Percentiles rank a stretch among this genome's conserved stretches.
These are phyloP conservation scores for Listronotus bonariensis DNA, from an alignment of 1,140 invertebrate species.

Conservation along the genomic window DNA sequence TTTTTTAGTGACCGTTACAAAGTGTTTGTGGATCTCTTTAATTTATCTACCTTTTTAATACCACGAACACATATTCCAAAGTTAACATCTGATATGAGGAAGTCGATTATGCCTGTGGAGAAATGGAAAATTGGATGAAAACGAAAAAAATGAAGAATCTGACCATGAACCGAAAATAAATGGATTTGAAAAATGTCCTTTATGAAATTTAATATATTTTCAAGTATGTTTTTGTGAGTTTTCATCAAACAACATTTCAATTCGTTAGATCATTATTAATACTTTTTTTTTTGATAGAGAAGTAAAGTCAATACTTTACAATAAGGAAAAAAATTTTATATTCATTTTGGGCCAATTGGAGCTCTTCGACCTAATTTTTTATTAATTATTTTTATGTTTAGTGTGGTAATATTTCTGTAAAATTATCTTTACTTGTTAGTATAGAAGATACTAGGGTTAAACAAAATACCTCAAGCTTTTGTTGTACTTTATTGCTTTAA, in stretches of 20 bases:
- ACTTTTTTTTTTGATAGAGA: background rate
- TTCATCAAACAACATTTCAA: too few species aligned
- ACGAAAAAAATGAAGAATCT: slow-evolving; percentile 16
- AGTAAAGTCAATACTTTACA: too few species aligned
- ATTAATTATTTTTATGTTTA: too few species aligned
- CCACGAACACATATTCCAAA: slow-evolving; percentile 90
- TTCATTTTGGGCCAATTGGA: too few species aligned
- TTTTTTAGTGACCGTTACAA: slow-evolving; percentile 92
- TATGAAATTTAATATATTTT: slow-evolving; percentile 6
- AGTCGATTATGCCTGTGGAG: slow-evolving; percentile 41
- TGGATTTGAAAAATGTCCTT: slow-evolving; percentile 21
- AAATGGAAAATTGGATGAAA: slow-evolving; percentile 15
- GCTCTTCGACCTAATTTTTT: too few species aligned
- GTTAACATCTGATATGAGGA: slow-evolving; percentile 61
- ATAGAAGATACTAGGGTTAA: too few species aligned
- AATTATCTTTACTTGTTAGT: too few species aligned
- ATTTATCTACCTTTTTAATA: slow-evolving; percentile 94
- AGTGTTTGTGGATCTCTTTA: slow-evolving; percentile 97
- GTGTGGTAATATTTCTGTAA: too few species aligned
- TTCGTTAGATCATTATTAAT: background rate
- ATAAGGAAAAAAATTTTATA: background rate
- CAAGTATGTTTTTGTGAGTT: too few species aligned
- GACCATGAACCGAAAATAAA: slow-evolving; percentile 19
- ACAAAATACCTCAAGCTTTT: too few species aligned
- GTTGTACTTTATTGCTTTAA: too few species aligned